phyloP scores from a whole-genome alignment of 1,140 invertebrate genomes.

The Muscidifurax raptorellus region DNA sequence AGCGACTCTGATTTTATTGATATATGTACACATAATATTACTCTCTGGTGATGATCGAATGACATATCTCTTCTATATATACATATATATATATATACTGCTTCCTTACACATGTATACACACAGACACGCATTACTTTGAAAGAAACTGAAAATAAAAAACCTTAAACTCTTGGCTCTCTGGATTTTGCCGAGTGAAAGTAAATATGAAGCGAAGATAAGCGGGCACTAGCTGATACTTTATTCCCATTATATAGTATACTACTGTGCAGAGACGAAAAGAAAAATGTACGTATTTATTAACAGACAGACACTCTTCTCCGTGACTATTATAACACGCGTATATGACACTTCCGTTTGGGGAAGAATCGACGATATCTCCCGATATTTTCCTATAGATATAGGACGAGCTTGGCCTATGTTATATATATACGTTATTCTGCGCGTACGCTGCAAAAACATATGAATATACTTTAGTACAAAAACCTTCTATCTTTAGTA shows the following conservation, averaged over 20 bases:
- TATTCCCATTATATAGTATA: neutral
- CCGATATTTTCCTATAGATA: conserved; percentile 4
- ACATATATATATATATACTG: too few species aligned
- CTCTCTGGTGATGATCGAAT: neutral
- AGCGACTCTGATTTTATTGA: neutral
- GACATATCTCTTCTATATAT: neutral
- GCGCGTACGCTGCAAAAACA: neutral
- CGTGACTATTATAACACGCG: neutral
- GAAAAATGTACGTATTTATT: neutral
- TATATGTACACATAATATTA: neutral
- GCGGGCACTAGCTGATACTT: neutral
- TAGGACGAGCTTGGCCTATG: conserved; percentile 35
- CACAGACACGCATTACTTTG: neutral
- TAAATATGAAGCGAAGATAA: neutral
- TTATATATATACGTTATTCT: neutral
- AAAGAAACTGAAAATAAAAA: neutral
- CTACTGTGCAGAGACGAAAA: too few species aligned
- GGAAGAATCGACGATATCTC: neutral
- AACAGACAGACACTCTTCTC: neutral
- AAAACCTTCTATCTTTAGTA: conserved; percentile 23
- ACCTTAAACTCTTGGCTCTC: neutral
- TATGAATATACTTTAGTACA: conserved; percentile 1
- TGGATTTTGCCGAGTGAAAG: neutral
- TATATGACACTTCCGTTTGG: neutral
- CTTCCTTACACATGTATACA: neutral